phyloP scores from a whole-genome alignment of 2,888 invertebrate genomes.

The Andricus curvator region DNA sequence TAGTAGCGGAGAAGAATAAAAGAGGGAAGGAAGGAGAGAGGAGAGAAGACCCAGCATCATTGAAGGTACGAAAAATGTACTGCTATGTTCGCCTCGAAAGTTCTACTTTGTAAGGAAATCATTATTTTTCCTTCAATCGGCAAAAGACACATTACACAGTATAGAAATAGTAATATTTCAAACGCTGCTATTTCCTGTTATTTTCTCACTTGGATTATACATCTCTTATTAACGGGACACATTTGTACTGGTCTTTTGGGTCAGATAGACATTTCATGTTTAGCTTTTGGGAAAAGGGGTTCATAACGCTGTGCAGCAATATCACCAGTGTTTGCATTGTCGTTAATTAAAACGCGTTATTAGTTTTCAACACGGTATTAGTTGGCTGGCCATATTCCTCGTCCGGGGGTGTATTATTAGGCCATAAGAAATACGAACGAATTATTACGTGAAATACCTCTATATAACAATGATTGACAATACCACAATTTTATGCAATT shows the following conservation, averaged over 20 bases:
- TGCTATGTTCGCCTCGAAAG: too few species aligned
- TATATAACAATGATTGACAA: slow-evolving; percentile 25
- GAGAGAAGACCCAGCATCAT: too few species aligned
- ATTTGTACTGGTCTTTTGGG: not conserved
- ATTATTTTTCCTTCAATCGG: too few species aligned
- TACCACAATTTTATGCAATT: slow-evolving; percentile 13
- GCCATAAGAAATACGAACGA: slow-evolving; percentile 16
- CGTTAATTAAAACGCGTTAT: slow-evolving; percentile 46
- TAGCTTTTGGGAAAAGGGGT: slow-evolving; percentile 37
- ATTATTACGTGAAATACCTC: slow-evolving; percentile 30
- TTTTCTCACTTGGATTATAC: too few species aligned
- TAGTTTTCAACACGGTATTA: slow-evolving; percentile 36
- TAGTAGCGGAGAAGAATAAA: too few species aligned
- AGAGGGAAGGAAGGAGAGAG: too few species aligned
- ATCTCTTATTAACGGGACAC: too few species aligned
- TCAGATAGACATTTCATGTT: slow-evolving; percentile 19
- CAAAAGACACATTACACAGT: too few species aligned
- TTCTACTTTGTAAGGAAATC: too few species aligned
- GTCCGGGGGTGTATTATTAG: not conserved
- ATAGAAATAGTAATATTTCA: too few species aligned
- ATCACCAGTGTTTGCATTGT: slow-evolving; percentile 33
- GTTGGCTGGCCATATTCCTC: not conserved
- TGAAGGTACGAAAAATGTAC: too few species aligned
- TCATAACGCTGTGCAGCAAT: slow-evolving; percentile 31
- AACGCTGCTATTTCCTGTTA: too few species aligned